Conservation (phyloP, 2,888 invertebrate species). For the Nipponacmea schrenckii region DNA sequence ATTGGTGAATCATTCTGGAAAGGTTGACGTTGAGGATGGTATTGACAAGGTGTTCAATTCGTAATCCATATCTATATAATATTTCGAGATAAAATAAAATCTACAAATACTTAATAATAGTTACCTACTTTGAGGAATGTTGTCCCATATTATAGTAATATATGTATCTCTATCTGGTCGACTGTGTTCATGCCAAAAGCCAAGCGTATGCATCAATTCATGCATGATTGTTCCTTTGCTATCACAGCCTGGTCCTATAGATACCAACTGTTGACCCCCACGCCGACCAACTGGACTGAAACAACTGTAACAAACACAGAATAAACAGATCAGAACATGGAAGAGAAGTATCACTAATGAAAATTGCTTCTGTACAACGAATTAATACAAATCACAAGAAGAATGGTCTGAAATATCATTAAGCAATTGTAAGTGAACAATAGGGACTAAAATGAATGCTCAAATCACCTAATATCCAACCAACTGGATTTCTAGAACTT, state of each 20-base stretch:
- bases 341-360: background rate
- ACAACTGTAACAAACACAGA: constrained; percentile 70
- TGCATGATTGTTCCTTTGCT: constrained; percentile 76
- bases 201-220: constrained; percentile 82
- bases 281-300: constrained; percentile 81
- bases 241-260: constrained; percentile 72
- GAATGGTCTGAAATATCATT: no score
- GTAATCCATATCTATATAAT: no score
- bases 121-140: constrained; percentile 42
- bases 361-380: background rate
- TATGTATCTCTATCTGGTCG: constrained; percentile 81
- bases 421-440: no score
- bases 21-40: no score
- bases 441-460: no score
- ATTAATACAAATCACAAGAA: background rate
- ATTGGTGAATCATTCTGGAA: no score
- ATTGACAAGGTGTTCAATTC: no score
- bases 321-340: background rate
- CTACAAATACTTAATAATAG: no score
- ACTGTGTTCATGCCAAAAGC: constrained; percentile 87
- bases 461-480: no score
- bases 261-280: constrained; percentile 80
- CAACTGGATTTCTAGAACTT: no score
- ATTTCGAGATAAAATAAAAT: no score
- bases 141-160: constrained; percentile 68